A percentile compares a stretch with the other conserved stretches of the same genome.
Conservation (phyloP, 2,888 invertebrate species). For the Xestia xanthographa region DNA sequence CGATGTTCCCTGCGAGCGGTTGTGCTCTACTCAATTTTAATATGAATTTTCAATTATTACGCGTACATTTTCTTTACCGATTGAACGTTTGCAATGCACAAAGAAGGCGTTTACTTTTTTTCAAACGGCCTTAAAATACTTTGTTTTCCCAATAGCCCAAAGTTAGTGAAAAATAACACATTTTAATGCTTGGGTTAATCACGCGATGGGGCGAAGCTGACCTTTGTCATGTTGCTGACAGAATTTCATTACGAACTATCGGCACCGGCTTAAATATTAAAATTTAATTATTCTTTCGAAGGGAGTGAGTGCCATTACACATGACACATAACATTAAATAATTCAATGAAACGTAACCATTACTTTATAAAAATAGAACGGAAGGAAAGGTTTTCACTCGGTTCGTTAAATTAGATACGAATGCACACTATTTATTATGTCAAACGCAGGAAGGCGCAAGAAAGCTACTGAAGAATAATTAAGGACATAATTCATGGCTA, state of each 20-base stretch:
- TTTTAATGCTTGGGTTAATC: conserved; percentile 31
- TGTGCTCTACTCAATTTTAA: conserved; percentile 30
- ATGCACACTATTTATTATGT: conserved; percentile 38
- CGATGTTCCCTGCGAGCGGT: conserved; percentile 9
- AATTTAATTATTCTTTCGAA: conserved; percentile 47
- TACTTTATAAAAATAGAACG: conserved; percentile 18
- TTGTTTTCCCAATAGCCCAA: conserved; percentile 11
- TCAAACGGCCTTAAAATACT: background rate
- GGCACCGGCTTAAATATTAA: conserved; percentile 46
- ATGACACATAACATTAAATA: conserved; percentile 14
- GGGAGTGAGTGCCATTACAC: conserved; percentile 7
- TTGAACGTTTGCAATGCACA: background rate
- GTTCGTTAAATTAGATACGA: conserved; percentile 22
- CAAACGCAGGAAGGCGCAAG: conserved; percentile 34
- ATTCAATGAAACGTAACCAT: background rate
- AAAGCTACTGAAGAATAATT: conserved; percentile 42
- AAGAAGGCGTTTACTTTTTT: background rate
- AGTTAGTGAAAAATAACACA: conserved; percentile 23
- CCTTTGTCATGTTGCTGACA: conserved; percentile 59
- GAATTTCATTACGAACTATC: conserved; percentile 50
- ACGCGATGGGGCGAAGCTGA: conserved; percentile 34
- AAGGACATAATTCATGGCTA: conserved; percentile 49
- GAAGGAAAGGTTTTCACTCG: conserved; percentile 4
- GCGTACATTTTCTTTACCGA: background rate
- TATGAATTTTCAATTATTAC: conserved; percentile 36